phyloP scores from a whole-genome alignment of 2,797 vertebrate genomes.

The Scolopax rusticola region DNA sequence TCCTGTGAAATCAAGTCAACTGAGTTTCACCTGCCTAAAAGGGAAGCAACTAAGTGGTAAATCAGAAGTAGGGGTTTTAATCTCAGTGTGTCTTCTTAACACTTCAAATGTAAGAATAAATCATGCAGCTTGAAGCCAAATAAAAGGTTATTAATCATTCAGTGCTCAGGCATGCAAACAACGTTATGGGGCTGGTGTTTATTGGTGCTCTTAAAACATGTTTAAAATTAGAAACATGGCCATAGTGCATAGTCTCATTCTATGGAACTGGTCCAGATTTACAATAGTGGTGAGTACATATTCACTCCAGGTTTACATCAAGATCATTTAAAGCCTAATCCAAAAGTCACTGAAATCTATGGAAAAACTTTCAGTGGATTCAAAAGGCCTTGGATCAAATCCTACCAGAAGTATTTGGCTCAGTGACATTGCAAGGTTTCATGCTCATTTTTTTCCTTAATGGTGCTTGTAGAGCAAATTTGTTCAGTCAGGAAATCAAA shows the following conservation, averaged over 20 bases:
- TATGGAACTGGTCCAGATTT: conserved; percentile 41
- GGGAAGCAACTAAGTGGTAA: background rate
- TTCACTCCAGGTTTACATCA: conserved; percentile 42
- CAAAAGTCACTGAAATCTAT: conserved; percentile 47
- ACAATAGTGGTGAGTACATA: background rate
- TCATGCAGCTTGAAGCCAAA: background rate
- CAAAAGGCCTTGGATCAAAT: conserved; percentile 41
- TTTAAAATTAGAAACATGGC: conserved; percentile 60
- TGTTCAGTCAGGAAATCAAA: conserved; percentile 56
- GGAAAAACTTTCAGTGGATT: conserved; percentile 42
- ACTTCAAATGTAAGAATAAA: background rate
- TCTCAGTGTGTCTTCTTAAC: background rate
- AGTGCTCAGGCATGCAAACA: conserved; percentile 2
- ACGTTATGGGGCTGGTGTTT: conserved; percentile 11
- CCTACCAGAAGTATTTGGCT: conserved; percentile 56
- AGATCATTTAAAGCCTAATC: conserved; percentile 31
- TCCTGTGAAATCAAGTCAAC: background rate
- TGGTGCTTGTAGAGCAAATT: conserved; percentile 20
- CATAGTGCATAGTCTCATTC: conserved; percentile 31
- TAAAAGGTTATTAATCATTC: background rate
- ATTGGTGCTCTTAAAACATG: conserved; percentile 38
- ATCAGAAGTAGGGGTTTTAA: conserved; percentile 15
- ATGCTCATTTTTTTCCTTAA: background rate
- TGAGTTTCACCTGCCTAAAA: conserved; percentile 24
- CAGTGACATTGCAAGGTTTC: conserved; percentile 15